Evolutionary conservation across 2,113 vertebrate genomes (phyloP).

Genomic region (Beaufortia kweichowensis): DNA sequence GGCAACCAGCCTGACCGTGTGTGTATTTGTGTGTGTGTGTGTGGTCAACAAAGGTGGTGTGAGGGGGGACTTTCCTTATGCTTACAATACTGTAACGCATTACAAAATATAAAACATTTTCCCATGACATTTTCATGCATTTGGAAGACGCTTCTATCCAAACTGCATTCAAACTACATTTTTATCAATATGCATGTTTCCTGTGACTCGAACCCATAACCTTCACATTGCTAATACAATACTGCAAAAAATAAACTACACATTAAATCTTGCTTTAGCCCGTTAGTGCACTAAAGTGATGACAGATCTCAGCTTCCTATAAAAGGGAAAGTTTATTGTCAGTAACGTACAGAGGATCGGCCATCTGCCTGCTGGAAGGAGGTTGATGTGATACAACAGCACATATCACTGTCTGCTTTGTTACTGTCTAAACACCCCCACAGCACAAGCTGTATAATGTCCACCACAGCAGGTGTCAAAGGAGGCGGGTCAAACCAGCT

Average conservation of each 20-base stretch:
- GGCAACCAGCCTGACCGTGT: constrained; percentile 63
- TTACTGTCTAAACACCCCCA: constrained; percentile 58
- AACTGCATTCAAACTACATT: neutral
- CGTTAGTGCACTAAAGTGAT: constrained; percentile 29
- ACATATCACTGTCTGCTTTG: constrained; percentile 71
- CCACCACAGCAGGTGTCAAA: constrained; percentile 70
- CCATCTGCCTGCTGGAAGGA: constrained; percentile 70
- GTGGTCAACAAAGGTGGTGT: neutral
- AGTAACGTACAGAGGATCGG: constrained; percentile 57
- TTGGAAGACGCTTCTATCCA: neutral
- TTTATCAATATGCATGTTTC: too few species aligned
- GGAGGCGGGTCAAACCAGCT: constrained; percentile 73
- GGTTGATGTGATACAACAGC: constrained; percentile 63
- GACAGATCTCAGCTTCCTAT: neutral
- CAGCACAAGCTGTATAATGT: constrained; percentile 65
- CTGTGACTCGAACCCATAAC: too few species aligned
- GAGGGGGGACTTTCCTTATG: neutral
- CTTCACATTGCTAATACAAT: too few species aligned
- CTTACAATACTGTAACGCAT: neutral
- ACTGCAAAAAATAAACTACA: too few species aligned
- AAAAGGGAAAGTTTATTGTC: constrained; percentile 10
- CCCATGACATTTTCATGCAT: neutral
- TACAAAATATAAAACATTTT: neutral
- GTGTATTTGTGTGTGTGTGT: constrained; percentile 59
- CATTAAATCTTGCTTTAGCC: neutral